A percentile compares a stretch with the other conserved stretches of the same genome.
Evolutionary conservation across 2,113 vertebrate species (phyloP).

Genomic region (Emydura subglobosa): DNA sequence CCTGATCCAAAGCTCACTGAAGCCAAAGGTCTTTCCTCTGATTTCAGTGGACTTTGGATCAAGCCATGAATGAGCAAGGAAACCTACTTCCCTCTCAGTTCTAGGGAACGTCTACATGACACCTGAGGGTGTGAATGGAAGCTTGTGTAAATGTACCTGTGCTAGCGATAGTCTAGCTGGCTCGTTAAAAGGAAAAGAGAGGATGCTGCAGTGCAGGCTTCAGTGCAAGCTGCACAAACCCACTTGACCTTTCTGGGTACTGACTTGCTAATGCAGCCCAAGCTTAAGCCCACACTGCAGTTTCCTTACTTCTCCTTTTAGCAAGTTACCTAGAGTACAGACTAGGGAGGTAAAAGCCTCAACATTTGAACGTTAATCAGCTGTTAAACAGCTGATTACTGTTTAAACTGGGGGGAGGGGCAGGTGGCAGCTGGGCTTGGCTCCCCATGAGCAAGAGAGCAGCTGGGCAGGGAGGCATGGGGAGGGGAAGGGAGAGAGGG

Average conservation of each 20-base stretch:
- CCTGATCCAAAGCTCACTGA: neutral
- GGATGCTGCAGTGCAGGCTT: neutral
- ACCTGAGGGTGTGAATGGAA: neutral
- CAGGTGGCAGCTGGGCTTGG: no score
- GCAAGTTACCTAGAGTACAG: no score
- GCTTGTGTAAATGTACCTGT: neutral
- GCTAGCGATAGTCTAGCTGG: neutral
- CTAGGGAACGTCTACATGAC: neutral
- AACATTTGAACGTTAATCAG: no score
- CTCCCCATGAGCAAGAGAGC: no score
- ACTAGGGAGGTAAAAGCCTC: no score
- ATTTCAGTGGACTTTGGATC: neutral
- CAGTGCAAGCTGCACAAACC: neutral
- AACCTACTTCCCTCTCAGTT: neutral
- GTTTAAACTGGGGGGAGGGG: no score
- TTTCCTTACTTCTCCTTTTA: neutral
- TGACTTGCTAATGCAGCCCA: neutral
- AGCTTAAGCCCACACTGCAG: neutral
- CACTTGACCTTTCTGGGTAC: neutral
- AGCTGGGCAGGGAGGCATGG: no score
- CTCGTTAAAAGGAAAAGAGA: neutral
- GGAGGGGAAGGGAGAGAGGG: no score
- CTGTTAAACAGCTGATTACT: no score
- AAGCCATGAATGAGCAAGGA: neutral
- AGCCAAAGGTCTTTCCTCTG: neutral